Evolutionary conservation across 2,113 vertebrate genomes (phyloP), one percentile per base, ranked within the genome.

Genomic region (Sisor rabdophorus): DNA sequence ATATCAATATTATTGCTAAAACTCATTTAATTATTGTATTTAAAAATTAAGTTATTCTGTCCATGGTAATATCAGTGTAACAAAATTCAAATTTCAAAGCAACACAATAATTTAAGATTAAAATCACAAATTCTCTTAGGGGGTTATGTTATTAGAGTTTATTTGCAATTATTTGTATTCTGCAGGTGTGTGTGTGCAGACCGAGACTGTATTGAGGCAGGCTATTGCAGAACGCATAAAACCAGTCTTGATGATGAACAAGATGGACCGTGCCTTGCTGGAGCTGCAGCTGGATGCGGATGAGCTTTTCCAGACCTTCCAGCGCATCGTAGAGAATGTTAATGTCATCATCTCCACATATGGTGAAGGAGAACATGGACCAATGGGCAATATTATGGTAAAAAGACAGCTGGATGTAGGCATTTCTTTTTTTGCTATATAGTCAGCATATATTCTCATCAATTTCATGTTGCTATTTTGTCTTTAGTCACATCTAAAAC

Each of bases 221-320:
- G 80, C 84, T 72, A 47, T 79, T 36, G 85, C 82, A 3, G 85
- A 88, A 78, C 22, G 17, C 17, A 84, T 75, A 69, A 87, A 82
- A 75, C 77, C 81, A 0, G 76, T 86, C 2, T 59, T 86, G 54
- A 82, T 84, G 81, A 86, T 86, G 85, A 86, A 85, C 32, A 84
- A 87, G 84, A 90, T 84, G 83, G 81, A 82, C 53, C 17, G 47
- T 22, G 83, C 84, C 20, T 77, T 87, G 32, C 83, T 88, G 24
- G 81, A 86, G 74, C 58, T 88, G 69, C 84, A 89, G 69, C 55
- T 90, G 47, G 56, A 89, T 8, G 77, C 85, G 0, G 84, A 89
- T 12, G 81, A 86, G n/a, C 82, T 88, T 52, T 68, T 79, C 48
- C 81, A 82, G 75, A 86, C 78, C 3, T 86, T 88, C 76, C 81